Evolutionary conservation across 2,888 invertebrate genomes (phyloP).

Genomic region (Mystacides longicornis): DNA sequence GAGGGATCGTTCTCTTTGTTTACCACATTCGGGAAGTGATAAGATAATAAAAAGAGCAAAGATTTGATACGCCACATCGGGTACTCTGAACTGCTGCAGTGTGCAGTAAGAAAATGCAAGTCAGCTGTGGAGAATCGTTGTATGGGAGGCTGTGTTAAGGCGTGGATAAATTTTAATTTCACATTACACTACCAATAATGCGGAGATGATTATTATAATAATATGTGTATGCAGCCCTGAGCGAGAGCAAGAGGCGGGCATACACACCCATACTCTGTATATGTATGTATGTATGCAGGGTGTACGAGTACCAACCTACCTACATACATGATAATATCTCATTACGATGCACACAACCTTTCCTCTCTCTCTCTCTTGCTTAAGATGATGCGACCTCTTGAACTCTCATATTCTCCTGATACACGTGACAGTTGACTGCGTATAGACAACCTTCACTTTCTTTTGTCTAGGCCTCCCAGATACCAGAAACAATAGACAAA

Average conservation of each 20-base stretch:
- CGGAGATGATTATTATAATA: no score
- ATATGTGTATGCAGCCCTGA: no score
- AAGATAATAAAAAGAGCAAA: no score
- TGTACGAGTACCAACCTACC: neutral
- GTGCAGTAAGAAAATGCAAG: no score
- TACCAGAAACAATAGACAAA: conserved; percentile 1
- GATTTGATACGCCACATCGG: no score
- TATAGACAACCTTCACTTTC: conserved; percentile 7
- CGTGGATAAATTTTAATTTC: neutral
- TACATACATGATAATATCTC: neutral
- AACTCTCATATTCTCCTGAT: conserved; percentile 1
- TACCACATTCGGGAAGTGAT: no score
- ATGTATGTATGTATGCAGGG: neutral
- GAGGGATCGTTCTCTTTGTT: no score
- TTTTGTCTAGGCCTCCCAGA: neutral
- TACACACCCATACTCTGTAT: neutral
- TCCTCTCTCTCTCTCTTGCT: neutral
- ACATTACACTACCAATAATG: neutral
- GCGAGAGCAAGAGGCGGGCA: neutral
- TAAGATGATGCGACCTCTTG: neutral
- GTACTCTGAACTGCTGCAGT: no score
- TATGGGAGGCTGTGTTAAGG: neutral
- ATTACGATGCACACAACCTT: neutral
- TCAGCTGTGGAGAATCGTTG: no score
- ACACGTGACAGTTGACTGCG: conserved; percentile 8